Percentiles rank a stretch among this genome's conserved stretches.
phyloP scores from a whole-genome alignment of 2,797 vertebrate genomes.

The Anguilla megastoma region DNA sequence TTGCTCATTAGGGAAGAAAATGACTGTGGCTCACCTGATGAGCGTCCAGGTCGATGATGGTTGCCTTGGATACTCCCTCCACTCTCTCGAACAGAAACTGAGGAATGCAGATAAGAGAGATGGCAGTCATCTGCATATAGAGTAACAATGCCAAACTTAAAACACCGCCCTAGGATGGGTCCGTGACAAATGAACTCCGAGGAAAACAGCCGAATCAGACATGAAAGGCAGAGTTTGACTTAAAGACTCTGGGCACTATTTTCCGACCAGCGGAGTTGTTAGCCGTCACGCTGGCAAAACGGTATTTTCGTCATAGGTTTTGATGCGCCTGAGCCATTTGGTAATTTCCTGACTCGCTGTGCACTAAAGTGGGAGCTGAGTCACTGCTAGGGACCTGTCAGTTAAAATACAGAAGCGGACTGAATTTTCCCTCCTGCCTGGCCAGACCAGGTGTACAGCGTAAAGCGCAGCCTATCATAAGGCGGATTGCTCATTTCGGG shows the following conservation, averaged over 20 bases:
- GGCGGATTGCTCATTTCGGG: no score
- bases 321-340: no score
- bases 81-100: conserved; percentile 93
- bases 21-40: conserved; percentile 83
- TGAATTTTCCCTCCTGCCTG: no score
- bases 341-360: no score
- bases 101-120: conserved; percentile 13
- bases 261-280: no score
- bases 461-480: no score
- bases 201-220: background rate
- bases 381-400: no score
- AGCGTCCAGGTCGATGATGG: conserved; percentile 91
- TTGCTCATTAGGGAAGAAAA: conserved; percentile 38
- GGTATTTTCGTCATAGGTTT: no score
- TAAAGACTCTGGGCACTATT: background rate
- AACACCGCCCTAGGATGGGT: background rate
- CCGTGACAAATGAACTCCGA: conserved; percentile 32
- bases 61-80: conserved; percentile 83
- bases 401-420: no score
- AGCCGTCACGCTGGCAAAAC: no score
- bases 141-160: background rate
- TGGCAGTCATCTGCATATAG: background rate
- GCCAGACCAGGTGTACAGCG: no score
- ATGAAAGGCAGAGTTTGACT: background rate
- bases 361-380: no score